Percentiles rank a stretch among this genome's conserved stretches.
Evolutionary conservation across 2,888 invertebrate genomes (phyloP).

Genomic region (Liodrosophila aerea): DNA sequence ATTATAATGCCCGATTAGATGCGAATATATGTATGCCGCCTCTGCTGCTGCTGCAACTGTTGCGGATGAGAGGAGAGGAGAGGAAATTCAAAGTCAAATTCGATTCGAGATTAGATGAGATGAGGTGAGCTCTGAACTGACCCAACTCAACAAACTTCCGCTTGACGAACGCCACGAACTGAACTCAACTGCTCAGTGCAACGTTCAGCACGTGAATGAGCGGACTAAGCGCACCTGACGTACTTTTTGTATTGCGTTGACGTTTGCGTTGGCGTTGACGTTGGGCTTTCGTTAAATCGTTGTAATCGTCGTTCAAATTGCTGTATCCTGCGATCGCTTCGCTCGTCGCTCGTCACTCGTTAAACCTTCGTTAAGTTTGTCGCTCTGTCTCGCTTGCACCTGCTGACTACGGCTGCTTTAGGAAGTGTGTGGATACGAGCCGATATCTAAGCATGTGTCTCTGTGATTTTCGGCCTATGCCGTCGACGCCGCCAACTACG

Average conservation of each 20-base stretch:
- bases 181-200: slow-evolving; percentile 27
- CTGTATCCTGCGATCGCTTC: slow-evolving; percentile 62
- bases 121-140: slow-evolving; percentile 2
- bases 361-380: too few relatives aligned
- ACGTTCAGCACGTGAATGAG: slow-evolving; percentile 54
- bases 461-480: slow-evolving; percentile 62
- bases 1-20: slow-evolving; percentile 71
- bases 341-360: slow-evolving; percentile 9
- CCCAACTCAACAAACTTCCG: not conserved
- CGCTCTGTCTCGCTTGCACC: slow-evolving; percentile 14
- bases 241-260: slow-evolving; percentile 40
- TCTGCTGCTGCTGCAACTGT: slow-evolving; percentile 53
- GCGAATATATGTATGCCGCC: slow-evolving; percentile 47
- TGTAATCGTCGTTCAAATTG: slow-evolving; percentile 5
- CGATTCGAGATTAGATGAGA: not conserved
- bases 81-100: not conserved
- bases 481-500: slow-evolving; percentile 29
- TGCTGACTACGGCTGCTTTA: slow-evolving; percentile 93
- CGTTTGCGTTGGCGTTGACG: too few relatives aligned
- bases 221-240: slow-evolving; percentile 47
- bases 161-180: too few relatives aligned
- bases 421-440: slow-evolving; percentile 94
- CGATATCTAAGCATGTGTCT: slow-evolving; percentile 93
- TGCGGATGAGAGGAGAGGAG: slow-evolving; percentile 28
- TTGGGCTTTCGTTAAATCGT: slow-evolving; percentile 1